These are phyloP conservation scores for Oostethus manadensis DNA, from an alignment of 2,113 vertebrate species.

Conservation along the genomic window DNA sequence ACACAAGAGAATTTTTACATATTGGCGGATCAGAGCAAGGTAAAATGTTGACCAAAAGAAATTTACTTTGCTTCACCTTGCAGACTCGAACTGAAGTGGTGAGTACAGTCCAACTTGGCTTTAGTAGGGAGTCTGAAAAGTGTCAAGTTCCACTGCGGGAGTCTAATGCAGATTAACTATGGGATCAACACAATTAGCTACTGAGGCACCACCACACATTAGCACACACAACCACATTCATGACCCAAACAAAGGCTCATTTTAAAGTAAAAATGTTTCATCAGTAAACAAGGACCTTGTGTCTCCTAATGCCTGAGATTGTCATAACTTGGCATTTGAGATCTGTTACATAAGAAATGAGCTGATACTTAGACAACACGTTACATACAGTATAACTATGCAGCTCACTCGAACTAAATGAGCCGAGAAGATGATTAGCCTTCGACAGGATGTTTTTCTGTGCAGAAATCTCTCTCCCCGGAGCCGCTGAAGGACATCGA, in stretches of 20 bases:
- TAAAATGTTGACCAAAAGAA: conserved; percentile 19
- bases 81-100: conserved; percentile 21
- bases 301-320: conserved; percentile 16
- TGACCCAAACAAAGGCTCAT: conserved; percentile 50
- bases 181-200: conserved; percentile 52
- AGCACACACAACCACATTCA: conserved; percentile 50
- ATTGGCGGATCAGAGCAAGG: conserved; percentile 26
- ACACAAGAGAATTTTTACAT: not conserved
- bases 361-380: conserved; percentile 16
- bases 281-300: conserved; percentile 34
- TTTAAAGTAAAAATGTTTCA: conserved; percentile 24
- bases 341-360: conserved; percentile 28
- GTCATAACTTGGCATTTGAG: conserved; percentile 22
- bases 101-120: conserved; percentile 22
- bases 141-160: conserved; percentile 17
- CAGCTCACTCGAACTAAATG: not conserved
- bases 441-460: not conserved
- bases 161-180: conserved; percentile 40
- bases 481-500: too few relatives aligned
- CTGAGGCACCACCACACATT: conserved; percentile 46
- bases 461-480: too few relatives aligned
- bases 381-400: not conserved
- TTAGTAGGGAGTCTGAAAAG: conserved; percentile 35
- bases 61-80: conserved; percentile 26
- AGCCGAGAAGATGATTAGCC: not conserved